phyloP scores from a whole-genome alignment of 1,140 invertebrate species.

The Choristoneura fumiferana region DNA sequence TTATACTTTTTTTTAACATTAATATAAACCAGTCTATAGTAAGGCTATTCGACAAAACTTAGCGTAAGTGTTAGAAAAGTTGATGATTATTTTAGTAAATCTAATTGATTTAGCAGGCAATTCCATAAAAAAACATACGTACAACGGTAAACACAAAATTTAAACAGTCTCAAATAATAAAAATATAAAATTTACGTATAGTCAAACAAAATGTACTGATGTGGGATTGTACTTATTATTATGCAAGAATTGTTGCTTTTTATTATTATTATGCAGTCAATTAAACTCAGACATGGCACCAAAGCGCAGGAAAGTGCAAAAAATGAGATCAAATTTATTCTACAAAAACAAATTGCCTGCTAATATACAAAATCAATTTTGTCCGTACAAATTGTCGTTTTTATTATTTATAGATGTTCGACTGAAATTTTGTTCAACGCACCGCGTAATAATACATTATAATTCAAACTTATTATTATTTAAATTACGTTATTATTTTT shows the following conservation, averaged over 20 bases:
- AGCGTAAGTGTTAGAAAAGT: conserved; percentile 73
- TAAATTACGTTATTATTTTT: conserved; percentile 23
- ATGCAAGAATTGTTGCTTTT: conserved; percentile 32
- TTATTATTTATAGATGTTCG: conserved; percentile 39
- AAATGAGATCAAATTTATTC: conserved; percentile 69
- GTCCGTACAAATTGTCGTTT: conserved; percentile 27
- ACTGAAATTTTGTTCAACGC: conserved; percentile 64
- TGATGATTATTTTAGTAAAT: conserved; percentile 59
- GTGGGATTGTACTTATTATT: conserved; percentile 9
- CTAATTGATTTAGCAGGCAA: conserved; percentile 72
- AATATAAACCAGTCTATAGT: conserved; percentile 76
- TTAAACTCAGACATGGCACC: conserved; percentile 60
- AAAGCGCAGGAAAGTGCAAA: conserved; percentile 53
- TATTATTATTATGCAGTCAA: conserved; percentile 56
- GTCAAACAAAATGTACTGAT: conserved; percentile 18
- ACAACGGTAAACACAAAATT: conserved; percentile 1
- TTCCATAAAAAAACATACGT: conserved; percentile 24
- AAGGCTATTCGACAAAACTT: conserved; percentile 76
- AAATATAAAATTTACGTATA: conserved; percentile 31
- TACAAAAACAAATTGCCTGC: conserved; percentile 66
- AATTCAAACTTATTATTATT: conserved; percentile 54
- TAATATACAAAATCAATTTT: conserved; percentile 49
- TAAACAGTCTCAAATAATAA: conserved; percentile 37
- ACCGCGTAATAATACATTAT: conserved; percentile 44
- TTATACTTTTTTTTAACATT: conserved; percentile 70